These are phyloP conservation scores for Indicator indicator DNA, from an alignment of 2,113 vertebrate species.

Conservation along the genomic window DNA sequence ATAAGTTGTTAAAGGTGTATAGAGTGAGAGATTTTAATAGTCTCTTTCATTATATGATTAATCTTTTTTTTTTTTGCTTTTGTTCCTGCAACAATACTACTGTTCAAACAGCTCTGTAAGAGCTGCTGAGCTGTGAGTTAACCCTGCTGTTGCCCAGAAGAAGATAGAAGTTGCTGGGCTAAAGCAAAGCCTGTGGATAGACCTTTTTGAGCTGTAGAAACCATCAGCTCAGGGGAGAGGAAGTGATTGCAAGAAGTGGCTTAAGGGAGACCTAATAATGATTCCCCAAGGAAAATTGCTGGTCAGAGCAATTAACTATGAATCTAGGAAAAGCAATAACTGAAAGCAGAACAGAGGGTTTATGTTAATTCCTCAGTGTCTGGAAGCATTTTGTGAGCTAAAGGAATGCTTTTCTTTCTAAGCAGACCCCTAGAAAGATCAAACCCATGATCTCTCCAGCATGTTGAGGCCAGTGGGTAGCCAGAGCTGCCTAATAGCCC, in stretches of 20 bases:
- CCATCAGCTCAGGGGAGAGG: neutral
- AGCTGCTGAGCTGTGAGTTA: conserved; percentile 7
- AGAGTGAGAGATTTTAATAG: neutral
- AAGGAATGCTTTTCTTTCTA: neutral
- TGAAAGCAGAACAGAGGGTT: neutral
- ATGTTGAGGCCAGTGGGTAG: neutral
- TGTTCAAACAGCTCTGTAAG: conserved; percentile 22
- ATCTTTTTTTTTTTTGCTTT: neutral
- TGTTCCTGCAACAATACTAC: conserved; percentile 7
- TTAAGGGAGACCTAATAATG: neutral
- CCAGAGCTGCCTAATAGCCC: neutral
- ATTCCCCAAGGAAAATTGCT: conserved; percentile 7
- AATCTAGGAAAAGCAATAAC: neutral
- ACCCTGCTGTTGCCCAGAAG: conserved; percentile 11
- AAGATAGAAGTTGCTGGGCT: neutral
- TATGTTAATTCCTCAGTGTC: neutral
- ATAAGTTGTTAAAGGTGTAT: neutral
- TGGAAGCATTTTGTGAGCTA: neutral
- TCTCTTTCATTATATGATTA: conserved; percentile 7
- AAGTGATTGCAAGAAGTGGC: neutral
- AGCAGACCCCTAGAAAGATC: neutral
- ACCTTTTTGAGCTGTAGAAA: conserved; percentile 9
- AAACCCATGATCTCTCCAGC: neutral
- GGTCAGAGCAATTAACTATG: conserved; percentile 35
- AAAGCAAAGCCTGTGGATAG: neutral